phyloP scores from a whole-genome alignment of 2,888 invertebrate genomes.

The Volucella inflata region DNA sequence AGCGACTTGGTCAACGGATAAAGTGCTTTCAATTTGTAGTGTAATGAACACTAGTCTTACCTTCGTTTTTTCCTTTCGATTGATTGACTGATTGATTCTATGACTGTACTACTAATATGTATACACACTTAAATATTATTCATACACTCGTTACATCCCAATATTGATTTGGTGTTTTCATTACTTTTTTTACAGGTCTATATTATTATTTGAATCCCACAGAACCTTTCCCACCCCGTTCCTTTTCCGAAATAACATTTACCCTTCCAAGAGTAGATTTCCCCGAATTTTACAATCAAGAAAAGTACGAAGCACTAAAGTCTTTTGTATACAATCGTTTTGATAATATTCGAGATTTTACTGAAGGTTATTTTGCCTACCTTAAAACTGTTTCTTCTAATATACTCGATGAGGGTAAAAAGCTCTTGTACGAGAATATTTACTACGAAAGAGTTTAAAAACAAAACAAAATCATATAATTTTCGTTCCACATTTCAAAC shows the following conservation, averaged over 20 bases:
- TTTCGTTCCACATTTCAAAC: background rate
- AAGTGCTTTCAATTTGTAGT: too few relatives aligned
- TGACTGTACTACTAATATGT: constrained; percentile 31
- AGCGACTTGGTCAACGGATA: too few relatives aligned
- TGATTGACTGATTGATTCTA: constrained; percentile 15
- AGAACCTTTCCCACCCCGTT: constrained; percentile 82
- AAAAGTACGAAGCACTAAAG: constrained; percentile 83
- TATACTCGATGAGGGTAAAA: constrained; percentile 84
- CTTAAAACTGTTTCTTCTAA: constrained; percentile 85
- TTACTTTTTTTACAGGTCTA: constrained; percentile 79
- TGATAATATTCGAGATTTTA: constrained; percentile 84
- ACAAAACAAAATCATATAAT: background rate
- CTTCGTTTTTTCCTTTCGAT: background rate
- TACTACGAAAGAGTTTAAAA: constrained; percentile 80
- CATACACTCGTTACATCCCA: constrained; percentile 18
- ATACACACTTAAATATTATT: constrained; percentile 15
- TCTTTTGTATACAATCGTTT: constrained; percentile 85
- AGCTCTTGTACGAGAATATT: constrained; percentile 81
- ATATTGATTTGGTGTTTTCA: constrained; percentile 64
- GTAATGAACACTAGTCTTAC: too few relatives aligned
- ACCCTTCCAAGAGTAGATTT: constrained; percentile 80
- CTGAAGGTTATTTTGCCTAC: constrained; percentile 83
- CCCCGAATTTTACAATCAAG: constrained; percentile 79
- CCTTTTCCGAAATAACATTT: constrained; percentile 79
- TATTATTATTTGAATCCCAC: constrained; percentile 83